These are phyloP conservation scores for Pegea sp. DNA, from an alignment of 23 tunicate species.

Conservation along the genomic window DNA sequence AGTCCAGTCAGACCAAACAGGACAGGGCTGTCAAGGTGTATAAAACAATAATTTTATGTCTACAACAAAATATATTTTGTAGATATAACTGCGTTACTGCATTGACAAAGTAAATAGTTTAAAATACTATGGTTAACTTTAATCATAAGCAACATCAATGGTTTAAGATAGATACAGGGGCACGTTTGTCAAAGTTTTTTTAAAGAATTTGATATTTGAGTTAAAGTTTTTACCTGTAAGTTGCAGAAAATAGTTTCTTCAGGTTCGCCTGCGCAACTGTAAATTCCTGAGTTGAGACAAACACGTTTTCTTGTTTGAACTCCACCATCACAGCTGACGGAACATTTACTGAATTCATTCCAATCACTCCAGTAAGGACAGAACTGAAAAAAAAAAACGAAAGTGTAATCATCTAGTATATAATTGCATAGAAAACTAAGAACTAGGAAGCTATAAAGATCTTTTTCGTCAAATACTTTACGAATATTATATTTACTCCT, in stretches of 20 bases:
- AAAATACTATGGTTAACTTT: too few species aligned
- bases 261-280: constrained; percentile 9
- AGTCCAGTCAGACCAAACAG: constrained; percentile 41
- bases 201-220: too few species aligned
- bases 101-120: too few species aligned
- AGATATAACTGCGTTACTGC: too few species aligned
- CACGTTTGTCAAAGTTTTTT: too few species aligned
- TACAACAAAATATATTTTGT: too few species aligned
- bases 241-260: constrained; percentile 5
- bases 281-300: constrained; percentile 27
- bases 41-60: too few species aligned
- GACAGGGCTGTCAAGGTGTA: constrained; percentile 30
- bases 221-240: constrained; percentile 14
- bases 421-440: too few species aligned
- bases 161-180: too few species aligned
- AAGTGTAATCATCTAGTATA: too few species aligned
- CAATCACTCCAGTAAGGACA: constrained; percentile 55
- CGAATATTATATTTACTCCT: not conserved
- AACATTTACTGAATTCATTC: constrained; percentile 15
- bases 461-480: not conserved
- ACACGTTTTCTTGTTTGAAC: constrained; percentile 11
- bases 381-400: constrained; percentile 7
- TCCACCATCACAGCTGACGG: constrained; percentile 53
- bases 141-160: too few species aligned
- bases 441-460: too few species aligned